A percentile compares a stretch with the other conserved stretches of the same genome.
These are phyloP conservation scores for Hypotaenidia philippensis DNA, from an alignment of 2,797 vertebrate species.

Conservation along the genomic window DNA sequence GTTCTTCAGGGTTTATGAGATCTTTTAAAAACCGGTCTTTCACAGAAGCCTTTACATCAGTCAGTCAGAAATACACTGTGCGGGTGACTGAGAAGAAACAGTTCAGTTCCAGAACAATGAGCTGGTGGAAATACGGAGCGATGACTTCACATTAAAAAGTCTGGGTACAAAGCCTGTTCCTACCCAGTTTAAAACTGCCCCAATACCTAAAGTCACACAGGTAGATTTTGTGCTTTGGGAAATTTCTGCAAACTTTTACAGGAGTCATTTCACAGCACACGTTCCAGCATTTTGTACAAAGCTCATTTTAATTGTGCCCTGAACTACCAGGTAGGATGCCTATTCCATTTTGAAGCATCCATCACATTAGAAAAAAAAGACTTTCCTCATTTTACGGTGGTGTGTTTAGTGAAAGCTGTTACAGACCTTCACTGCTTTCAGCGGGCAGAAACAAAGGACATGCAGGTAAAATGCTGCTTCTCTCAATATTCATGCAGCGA, in stretches of 20 bases:
- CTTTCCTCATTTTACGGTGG: not conserved
- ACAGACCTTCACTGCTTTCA: not conserved
- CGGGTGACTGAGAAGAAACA: not conserved
- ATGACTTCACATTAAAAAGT: not conserved
- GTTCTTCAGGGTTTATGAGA: not conserved
- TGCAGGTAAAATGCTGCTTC: not conserved
- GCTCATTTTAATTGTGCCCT: not conserved
- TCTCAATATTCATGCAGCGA: not conserved
- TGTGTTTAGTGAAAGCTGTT: not conserved
- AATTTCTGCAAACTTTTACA: not conserved
- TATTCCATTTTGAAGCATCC: not conserved
- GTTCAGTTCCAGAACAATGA: not conserved
- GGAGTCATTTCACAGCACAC: not conserved
- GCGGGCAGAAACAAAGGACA: not conserved
- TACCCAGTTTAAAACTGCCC: not conserved
- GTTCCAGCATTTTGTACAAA: not conserved
- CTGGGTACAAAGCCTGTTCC: not conserved
- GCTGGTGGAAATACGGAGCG: not conserved
- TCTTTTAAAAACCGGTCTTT: not conserved
- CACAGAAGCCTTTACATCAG: not conserved
- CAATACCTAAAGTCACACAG: not conserved
- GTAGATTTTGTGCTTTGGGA: accelerated
- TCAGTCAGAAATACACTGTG: not conserved
- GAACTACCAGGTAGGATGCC: not conserved
- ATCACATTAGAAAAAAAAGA: not conserved